Conservation (phyloP, 37 sponge, comb jelly and placozoan species). For the Cliona cf. orientalis region DNA sequence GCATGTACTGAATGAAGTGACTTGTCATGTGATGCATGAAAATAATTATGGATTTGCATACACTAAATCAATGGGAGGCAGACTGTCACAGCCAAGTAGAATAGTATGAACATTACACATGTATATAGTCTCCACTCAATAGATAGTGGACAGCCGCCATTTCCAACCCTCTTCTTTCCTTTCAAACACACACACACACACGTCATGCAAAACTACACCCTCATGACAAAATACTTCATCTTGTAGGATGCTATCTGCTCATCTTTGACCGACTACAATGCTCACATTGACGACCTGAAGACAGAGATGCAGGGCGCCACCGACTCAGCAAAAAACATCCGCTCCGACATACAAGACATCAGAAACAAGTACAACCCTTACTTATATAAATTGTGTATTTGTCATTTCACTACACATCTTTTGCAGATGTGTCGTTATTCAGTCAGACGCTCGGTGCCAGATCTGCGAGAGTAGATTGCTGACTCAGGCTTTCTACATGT, state of each 20-base stretch:
- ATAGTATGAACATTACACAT: too few species aligned
- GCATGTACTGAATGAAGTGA: too few species aligned
- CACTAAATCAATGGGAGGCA: too few species aligned
- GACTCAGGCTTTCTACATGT: constrained; percentile 90
- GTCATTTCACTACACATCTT: background rate
- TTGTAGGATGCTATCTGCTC: constrained; percentile 91
- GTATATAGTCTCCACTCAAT: too few species aligned
- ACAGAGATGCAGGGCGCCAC: constrained; percentile 92
- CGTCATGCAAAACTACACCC: too few species aligned
- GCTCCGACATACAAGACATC: constrained; percentile 89
- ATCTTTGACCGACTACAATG: constrained; percentile 90
- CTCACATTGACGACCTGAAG: constrained; percentile 84
- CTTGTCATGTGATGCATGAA: too few species aligned
- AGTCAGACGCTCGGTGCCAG: constrained; percentile 67
- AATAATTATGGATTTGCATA: too few species aligned
- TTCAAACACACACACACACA: too few species aligned
- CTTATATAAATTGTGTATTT: background rate
- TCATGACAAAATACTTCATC: too few species aligned
- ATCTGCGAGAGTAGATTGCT: constrained; percentile 85
- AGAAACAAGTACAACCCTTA: constrained; percentile 74
- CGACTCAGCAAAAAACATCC: constrained; percentile 89
- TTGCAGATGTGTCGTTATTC: constrained; percentile 79
- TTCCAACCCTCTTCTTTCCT: too few species aligned
- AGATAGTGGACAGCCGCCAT: too few species aligned
- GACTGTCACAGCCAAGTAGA: too few species aligned